Evolutionary conservation across 2,888 invertebrate species (phyloP).

Genomic region (Cryptophagus acutangulus): DNA sequence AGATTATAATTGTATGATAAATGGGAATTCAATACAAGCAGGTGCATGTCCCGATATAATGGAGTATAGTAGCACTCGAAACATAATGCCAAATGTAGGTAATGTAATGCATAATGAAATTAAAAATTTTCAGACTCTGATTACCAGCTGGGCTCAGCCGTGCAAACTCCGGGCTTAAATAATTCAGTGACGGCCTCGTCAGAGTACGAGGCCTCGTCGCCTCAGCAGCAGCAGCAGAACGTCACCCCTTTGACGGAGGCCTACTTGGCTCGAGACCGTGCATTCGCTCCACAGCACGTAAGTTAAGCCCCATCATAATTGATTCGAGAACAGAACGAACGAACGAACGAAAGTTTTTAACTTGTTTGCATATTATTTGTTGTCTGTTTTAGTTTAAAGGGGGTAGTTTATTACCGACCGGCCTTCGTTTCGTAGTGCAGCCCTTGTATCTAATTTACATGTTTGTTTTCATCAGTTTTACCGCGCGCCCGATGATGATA

Average conservation of each 20-base stretch:
- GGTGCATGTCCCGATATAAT: no score
- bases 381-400: no score
- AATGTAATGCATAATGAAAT: conserved; percentile 4
- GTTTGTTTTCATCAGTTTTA: conserved; percentile 22
- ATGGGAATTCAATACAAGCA: no score
- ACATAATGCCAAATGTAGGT: not conserved
- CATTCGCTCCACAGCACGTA: conserved; percentile 44
- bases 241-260: conserved; percentile 44
- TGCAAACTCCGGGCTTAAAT: conserved; percentile 59
- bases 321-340: conserved; percentile 23
- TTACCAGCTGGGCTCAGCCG: conserved; percentile 67
- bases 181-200: conserved; percentile 42
- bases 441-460: conserved; percentile 18
- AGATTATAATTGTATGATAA: no score
- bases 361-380: conserved; percentile 3
- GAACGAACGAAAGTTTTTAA: not conserved
- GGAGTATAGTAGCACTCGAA: not conserved
- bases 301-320: conserved; percentile 40
- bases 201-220: conserved; percentile 39
- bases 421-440: no score
- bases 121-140: conserved; percentile 56
- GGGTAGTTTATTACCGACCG: no score
- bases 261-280: conserved; percentile 44
- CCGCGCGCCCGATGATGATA: no score
- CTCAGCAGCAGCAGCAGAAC: conserved; percentile 14